These are phyloP conservation scores for Sebastes matsubarae DNA, from an alignment of 2,797 vertebrate species.

Conservation along the genomic window DNA sequence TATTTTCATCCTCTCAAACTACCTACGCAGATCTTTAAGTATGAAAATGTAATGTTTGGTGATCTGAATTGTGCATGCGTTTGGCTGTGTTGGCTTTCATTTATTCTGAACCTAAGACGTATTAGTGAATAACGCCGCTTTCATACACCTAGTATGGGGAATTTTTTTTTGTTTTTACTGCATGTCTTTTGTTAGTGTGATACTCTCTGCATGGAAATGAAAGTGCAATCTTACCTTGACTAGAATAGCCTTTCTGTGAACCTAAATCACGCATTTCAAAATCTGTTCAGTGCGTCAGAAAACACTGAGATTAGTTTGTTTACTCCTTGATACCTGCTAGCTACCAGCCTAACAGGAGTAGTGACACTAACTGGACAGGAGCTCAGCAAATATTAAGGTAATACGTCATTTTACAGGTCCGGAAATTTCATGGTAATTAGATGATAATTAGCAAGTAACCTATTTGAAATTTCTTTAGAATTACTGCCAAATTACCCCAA, in stretches of 20 bases:
- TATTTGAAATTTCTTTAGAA: too few species aligned
- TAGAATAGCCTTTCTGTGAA: not conserved
- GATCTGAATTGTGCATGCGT: conserved; percentile 28
- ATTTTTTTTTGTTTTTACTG: conserved; percentile 21
- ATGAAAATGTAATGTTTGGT: not conserved
- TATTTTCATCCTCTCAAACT: not conserved
- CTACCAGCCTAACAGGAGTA: not conserved
- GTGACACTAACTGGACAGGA: not conserved
- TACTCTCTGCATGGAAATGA: conserved; percentile 18
- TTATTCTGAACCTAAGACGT: not conserved
- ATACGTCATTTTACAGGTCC: too few species aligned
- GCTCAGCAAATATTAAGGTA: not conserved
- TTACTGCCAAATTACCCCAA: too few species aligned
- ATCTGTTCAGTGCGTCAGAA: not conserved
- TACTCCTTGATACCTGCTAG: not conserved
- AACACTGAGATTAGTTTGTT: not conserved
- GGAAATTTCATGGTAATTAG: too few species aligned
- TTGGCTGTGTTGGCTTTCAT: not conserved
- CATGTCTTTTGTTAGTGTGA: conserved; percentile 36
- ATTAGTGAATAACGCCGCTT: not conserved
- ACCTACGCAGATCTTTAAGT: not conserved
- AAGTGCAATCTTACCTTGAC: not conserved
- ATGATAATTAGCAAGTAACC: too few species aligned
- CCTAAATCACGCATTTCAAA: not conserved
- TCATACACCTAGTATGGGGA: not conserved